Conservation (phyloP, 2,113 vertebrate species). For the Colius striatus region DNA sequence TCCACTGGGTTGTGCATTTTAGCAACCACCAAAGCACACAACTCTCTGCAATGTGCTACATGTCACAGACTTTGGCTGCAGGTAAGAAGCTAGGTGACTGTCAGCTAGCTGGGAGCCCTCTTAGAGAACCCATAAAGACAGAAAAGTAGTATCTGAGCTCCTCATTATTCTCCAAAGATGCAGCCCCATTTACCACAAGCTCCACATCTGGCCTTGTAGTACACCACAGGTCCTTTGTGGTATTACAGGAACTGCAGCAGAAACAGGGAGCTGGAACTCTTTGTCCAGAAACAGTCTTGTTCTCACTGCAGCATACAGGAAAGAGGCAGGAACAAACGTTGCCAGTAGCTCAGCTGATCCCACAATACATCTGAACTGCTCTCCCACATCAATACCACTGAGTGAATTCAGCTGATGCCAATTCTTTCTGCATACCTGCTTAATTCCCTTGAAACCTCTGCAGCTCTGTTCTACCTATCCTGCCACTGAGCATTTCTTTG, state of each 20-base stretch:
- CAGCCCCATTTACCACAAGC: background rate
- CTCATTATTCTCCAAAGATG: background rate
- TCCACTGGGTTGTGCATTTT: background rate
- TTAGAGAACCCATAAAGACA: background rate
- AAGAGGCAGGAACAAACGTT: slow-evolving; percentile 38
- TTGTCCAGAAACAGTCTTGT: slow-evolving; percentile 54
- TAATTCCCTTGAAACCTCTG: slow-evolving; percentile 37
- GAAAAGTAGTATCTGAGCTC: background rate
- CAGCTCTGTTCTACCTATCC: background rate
- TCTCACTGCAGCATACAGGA: slow-evolving; percentile 38
- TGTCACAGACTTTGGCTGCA: background rate
- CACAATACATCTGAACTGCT: slow-evolving; percentile 20
- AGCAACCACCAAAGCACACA: background rate
- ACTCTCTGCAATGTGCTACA: background rate
- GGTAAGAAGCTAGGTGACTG: background rate
- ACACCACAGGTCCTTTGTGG: background rate
- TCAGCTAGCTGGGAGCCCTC: background rate
- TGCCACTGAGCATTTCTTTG: background rate
- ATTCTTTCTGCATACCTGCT: background rate
- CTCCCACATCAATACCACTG: background rate
- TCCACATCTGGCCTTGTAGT: background rate
- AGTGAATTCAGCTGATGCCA: slow-evolving; percentile 24
- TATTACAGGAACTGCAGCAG: background rate
- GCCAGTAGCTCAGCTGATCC: slow-evolving; percentile 14
- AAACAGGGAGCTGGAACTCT: slow-evolving; percentile 24